Percentiles rank a stretch among this genome's conserved stretches.
Conservation (phyloP, 2,888 invertebrate genomes). For the Dasypogon diadema region DNA sequence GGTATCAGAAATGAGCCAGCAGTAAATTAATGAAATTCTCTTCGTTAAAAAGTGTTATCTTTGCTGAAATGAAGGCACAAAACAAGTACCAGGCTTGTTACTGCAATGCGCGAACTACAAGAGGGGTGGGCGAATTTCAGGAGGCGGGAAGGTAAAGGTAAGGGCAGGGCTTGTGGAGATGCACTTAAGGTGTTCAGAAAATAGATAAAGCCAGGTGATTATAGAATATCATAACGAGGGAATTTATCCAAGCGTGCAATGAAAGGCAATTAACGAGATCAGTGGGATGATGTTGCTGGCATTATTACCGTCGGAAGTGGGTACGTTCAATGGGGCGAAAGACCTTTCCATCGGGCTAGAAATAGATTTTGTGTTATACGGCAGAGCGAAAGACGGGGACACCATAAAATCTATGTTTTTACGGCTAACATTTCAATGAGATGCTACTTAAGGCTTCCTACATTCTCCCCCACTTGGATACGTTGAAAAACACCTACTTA, state of each 20-base stretch:
- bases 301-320: conserved; percentile 29
- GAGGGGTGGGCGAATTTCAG: conserved; percentile 35
- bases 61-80: not conserved
- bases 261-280: conserved; percentile 48
- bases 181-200: conserved; percentile 40
- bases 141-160: conserved; percentile 47
- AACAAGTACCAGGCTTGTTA: not conserved
- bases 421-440: conserved; percentile 12
- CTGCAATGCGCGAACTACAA: not conserved
- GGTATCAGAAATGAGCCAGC: conserved; percentile 4
- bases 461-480: not conserved
- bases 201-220: conserved; percentile 37
- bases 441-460: conserved; percentile 33
- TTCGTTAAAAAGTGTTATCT: not conserved
- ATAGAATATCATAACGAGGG: conserved; percentile 39
- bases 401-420: conserved; percentile 17
- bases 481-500: not conserved
- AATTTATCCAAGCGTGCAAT: conserved; percentile 41
- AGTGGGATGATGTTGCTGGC: conserved; percentile 42
- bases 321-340: conserved; percentile 39
- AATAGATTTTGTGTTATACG: conserved; percentile 28
- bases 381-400: conserved; percentile 26
- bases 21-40: conserved; percentile 32
- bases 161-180: conserved; percentile 17
- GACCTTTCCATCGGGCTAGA: conserved; percentile 25